Base-by-base conservation (phyloP, 2,888 invertebrate genomes). In the Brachyptera risi region DNA sequence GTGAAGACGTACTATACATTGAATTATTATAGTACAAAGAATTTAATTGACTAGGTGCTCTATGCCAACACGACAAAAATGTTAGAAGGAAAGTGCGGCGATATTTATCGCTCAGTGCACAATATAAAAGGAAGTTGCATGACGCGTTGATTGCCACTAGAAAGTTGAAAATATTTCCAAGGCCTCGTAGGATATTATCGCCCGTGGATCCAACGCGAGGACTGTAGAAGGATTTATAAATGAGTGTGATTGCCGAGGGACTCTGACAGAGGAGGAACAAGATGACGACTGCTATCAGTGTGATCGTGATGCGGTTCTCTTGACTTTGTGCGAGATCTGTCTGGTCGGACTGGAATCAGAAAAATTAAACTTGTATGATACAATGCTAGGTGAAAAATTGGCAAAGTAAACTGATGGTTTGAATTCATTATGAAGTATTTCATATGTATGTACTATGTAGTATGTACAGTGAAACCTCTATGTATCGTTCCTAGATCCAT, bases 51-150 rank as follows among this genome's bases (percentile, higher is more conserved):
- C 37, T 37, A 9, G 54, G 37, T 15, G 51, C 2, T 2, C 54
- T 35, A 37, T 54, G 35, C 65, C 70, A 67, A 37, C 69, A 68
- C 3, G 69, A 69, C 27, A 70, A 67, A 64, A 74, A 73, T 24
- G 71, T 72, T 37, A 67, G 60, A 24, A 73, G 60, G 66, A 76
- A 76, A 1, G 86, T 87, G 67, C 80, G 79, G 47, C 88, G 78
- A 74, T 88, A 90, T 69, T 87, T 85, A 70, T 85, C 85, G 66
- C 87, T 87, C 71, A 91, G 81, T 49, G 85, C 84, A 68, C 88
- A 88, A 73, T 90, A 90, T 63, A 90, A 78, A 67, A 90, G 77
- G 74, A 90, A 90, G 76, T 90, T 90, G 54, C 83, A 83, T 0
- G 89, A 84, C 5, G 88, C 86, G 75, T 90, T 89, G 60, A 89